Evolutionary conservation across 2,797 vertebrate species (phyloP).

Genomic region (Steatocranus sp.): DNA sequence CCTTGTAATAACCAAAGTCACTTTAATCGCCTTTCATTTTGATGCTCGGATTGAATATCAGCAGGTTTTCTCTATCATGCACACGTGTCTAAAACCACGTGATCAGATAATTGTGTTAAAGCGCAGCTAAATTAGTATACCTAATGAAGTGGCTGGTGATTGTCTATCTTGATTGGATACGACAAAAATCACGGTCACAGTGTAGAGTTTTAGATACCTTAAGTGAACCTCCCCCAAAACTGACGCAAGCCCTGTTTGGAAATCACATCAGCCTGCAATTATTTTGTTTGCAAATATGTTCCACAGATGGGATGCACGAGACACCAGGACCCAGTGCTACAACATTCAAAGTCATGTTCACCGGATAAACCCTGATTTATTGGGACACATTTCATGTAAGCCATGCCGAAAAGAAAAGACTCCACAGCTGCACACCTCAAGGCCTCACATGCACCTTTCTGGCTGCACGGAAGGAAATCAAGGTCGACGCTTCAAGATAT

Average conservation of each 20-base stretch:
- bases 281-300: slow-evolving; percentile 32
- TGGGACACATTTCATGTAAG: slow-evolving; percentile 25
- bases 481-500: slow-evolving; percentile 2
- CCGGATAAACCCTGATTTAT: slow-evolving; percentile 48
- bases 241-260: slow-evolving; percentile 19
- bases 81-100: neutral
- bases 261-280: slow-evolving; percentile 23
- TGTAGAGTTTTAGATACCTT: neutral
- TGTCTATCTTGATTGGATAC: neutral
- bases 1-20: neutral
- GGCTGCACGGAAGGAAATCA: slow-evolving; percentile 2
- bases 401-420: slow-evolving; percentile 19
- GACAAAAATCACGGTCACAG: neutral
- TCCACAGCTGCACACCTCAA: slow-evolving; percentile 58
- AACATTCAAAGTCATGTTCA: slow-evolving; percentile 38
- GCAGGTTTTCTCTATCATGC: neutral
- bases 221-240: neutral
- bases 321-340: neutral
- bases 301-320: slow-evolving; percentile 42
- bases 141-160: neutral
- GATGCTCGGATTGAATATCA: neutral
- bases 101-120: neutral
- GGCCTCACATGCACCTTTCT: slow-evolving; percentile 28
- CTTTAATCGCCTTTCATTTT: neutral
- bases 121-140: neutral